Evolutionary conservation across 1,140 invertebrate species (phyloP), one percentile per base, ranked within the genome.

Genomic region (Conus betulinus): DNA sequence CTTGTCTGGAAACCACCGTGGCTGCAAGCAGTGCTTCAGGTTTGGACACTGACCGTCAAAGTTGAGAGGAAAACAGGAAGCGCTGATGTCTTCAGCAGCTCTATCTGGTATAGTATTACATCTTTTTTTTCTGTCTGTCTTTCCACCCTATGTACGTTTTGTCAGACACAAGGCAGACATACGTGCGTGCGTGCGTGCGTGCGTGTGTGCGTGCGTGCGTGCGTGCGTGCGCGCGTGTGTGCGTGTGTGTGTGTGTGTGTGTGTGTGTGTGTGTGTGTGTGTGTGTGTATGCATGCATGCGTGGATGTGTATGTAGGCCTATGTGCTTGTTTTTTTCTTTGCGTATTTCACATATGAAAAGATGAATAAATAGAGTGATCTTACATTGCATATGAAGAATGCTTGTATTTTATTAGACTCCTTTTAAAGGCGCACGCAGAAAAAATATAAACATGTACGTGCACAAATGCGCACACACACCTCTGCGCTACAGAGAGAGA

Each of bases 201-300:
- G 63, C 3, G 63, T 71, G 63, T n/a, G 63, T 71, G 63, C 63
- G 63, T 71, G 63, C 3, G 63, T 71, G 63, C 3, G 63, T 71
- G 63, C 3, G 63, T 71, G 63, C 3, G 63, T 71, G 63, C 23
- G 63, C 23, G 63, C 23, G 63, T 71, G 63, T 71, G 63, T 71
- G 63, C 3, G 63, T 71, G 63, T 71, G 63, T 71, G 63, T 71
- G 63, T 71, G 63, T 71, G 63, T 71, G 63, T 71, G 63, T 71
- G 63, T 71, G 63, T 71, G 63, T 71, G 63, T 71, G 63, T 71
- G 63, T 71, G 63, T 71, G 63, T 71, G 63, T 71, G 63, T 71
- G 63, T 71, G 63, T 71, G 63, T 71, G 63, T 71, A n/a, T 71
- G 63, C n/a, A n/a, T 71, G 3, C 39, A 39, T 39, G 39, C 39